Base-by-base conservation (phyloP, 2,888 invertebrate species). In the Peribatodes rhomboidaria region DNA sequence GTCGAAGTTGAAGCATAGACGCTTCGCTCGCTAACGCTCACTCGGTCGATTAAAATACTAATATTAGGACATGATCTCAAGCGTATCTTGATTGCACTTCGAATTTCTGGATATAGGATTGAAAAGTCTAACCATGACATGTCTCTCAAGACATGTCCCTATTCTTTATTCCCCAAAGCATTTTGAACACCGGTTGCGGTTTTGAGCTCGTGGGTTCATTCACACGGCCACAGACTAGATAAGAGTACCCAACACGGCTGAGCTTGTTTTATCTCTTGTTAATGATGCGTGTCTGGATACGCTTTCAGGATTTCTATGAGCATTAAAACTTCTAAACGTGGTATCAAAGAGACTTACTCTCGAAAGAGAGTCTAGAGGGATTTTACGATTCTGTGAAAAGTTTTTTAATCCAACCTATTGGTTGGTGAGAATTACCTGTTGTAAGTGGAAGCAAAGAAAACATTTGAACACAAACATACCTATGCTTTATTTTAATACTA, bases 251-350 rank as follows among this genome's bases (percentile, higher is more conserved):
- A 11, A 27, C 41, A 27, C 18, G 42, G 39, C 53, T 55, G 16
- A 55, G 55, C 35, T 44, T 55, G 44, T 46, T 55, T 55, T 55
- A 55, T 55, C 44, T 44, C 35, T n/a, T 16, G 33, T 35, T 55
- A 55, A 55, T 44, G 55, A 46, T 13, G 44, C 44, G 44, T 44
- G 35, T 44, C 55, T 55, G 44, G 35, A 44, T 44, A 46, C 33
- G 33, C 16, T 44, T 31, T 44, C 44, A 33, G 55, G 33, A 46
- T 55, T 35, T 44, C 44, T 44, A 35, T 44, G 20, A 44, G 33
- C 20, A 27, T 44, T 46, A 16, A 39, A 31, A n/a, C 44, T 18
- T n/a, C n/a, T 33, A 18, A 33, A 44, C 18, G 13, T 20, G 11
- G n/a, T 14, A 49, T 33, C 33, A 16, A 33, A 33, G 33, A 33